A percentile compares a stretch with the other conserved stretches of the same genome.
Conservation (phyloP, 1,140 invertebrate genomes). For the Hylyphantes graminicola region DNA sequence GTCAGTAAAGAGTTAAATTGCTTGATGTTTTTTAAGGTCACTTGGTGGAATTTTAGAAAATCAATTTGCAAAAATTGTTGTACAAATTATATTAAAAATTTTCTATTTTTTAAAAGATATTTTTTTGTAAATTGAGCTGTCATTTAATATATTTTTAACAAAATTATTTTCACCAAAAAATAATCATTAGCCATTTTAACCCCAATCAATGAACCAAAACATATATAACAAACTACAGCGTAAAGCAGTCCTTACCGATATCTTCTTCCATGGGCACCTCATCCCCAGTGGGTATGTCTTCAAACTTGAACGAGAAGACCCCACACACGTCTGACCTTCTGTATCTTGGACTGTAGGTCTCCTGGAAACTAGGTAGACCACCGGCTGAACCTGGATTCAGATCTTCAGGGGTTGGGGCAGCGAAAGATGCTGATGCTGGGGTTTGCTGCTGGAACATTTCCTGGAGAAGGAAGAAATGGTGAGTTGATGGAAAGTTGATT, state of each 20-base stretch:
- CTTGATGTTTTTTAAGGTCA: no score
- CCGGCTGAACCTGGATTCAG: conserved; percentile 22
- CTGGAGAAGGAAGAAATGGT: not conserved
- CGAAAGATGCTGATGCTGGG: not conserved
- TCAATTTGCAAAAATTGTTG: no score
- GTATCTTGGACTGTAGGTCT: conserved; percentile 80
- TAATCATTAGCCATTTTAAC: no score
- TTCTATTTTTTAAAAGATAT: no score
- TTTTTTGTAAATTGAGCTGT: no score
- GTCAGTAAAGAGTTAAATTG: no score
- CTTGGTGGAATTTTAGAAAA: no score
- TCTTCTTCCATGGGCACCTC: conserved; percentile 49
- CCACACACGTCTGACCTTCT: conserved; percentile 69
- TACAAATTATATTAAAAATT: no score
- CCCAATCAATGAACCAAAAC: not conserved
- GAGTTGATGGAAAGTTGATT: no score
- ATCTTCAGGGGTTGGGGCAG: conserved; percentile 28
- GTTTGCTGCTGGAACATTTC: conserved; percentile 51
- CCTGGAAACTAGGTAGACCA: conserved; percentile 82
- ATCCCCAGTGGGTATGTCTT: conserved; percentile 60
- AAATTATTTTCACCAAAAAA: no score
- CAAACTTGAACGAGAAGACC: conserved; percentile 62
- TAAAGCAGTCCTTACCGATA: conserved; percentile 41
- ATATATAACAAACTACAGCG: not conserved
- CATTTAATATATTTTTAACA: no score